phyloP scores from a whole-genome alignment of 2,888 invertebrate genomes.

The Mycalesis mineus region DNA sequence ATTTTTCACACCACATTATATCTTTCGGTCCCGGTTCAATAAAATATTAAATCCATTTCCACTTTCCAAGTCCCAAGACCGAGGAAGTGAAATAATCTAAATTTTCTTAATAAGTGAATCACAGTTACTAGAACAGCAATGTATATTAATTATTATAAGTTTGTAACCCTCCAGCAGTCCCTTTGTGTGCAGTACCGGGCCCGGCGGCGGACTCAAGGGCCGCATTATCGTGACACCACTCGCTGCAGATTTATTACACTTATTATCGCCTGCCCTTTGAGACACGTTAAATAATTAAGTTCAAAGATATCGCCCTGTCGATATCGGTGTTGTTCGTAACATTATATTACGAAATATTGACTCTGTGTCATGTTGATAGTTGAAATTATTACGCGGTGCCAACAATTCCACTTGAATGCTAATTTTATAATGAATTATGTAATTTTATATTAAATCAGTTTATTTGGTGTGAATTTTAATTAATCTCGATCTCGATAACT shows the following conservation, averaged over 20 bases:
- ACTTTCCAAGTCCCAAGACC: background rate
- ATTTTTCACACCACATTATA: too few species aligned
- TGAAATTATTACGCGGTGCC: background rate
- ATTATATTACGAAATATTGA: conserved; percentile 27
- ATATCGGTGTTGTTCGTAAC: conserved; percentile 27
- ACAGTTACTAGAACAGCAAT: conserved; percentile 19
- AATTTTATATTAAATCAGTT: background rate
- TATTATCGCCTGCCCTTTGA: conserved; percentile 38
- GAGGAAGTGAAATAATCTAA: background rate
- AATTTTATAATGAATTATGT: background rate
- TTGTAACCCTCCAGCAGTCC: conserved; percentile 20
- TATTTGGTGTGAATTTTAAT: background rate
- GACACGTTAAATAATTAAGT: conserved; percentile 41
- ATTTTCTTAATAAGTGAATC: conserved; percentile 9
- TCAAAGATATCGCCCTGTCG: conserved; percentile 26
- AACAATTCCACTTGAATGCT: background rate
- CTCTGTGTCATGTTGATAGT: conserved; percentile 13
- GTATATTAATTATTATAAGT: conserved; percentile 24
- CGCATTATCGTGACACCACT: conserved; percentile 38
- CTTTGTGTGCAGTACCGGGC: conserved; percentile 7
- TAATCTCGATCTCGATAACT: background rate
- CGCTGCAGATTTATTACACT: conserved; percentile 40
- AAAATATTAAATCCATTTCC: background rate
- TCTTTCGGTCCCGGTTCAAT: too few species aligned
- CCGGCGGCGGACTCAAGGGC: conserved; percentile 33